Evolutionary conservation across 2,797 vertebrate genomes (phyloP).

Genomic region (Gallirallus australis): DNA sequence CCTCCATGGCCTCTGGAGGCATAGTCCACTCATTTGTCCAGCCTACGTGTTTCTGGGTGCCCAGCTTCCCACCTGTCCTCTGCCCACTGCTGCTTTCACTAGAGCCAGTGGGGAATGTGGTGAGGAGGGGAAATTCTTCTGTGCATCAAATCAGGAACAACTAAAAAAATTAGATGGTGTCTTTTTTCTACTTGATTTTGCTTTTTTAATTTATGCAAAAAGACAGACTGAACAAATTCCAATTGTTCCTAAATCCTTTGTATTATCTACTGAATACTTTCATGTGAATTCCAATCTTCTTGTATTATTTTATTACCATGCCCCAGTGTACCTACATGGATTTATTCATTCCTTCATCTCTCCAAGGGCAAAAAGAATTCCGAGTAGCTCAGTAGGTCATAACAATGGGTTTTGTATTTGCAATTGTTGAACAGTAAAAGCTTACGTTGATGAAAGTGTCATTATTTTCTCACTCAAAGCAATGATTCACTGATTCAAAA

Average conservation of each 20-base stretch:
- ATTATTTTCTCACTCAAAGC: neutral
- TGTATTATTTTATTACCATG: neutral
- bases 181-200: neutral
- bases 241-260: neutral
- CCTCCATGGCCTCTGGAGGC: neutral
- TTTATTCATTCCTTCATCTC: neutral
- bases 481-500: neutral
- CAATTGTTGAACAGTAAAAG: neutral
- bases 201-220: neutral
- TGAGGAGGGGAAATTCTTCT: neutral
- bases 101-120: neutral
- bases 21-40: neutral
- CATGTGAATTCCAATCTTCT: neutral
- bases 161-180: neutral
- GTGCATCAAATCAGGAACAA: fast-evolving
- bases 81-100: neutral
- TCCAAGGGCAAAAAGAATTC: neutral
- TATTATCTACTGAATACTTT: neutral
- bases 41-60: neutral
- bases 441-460: neutral
- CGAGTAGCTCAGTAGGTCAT: neutral
- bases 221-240: neutral
- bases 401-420: neutral
- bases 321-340: neutral
- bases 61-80: neutral